Conservation (phyloP, 2,888 invertebrate species). For the Leucozona laternaria region DNA sequence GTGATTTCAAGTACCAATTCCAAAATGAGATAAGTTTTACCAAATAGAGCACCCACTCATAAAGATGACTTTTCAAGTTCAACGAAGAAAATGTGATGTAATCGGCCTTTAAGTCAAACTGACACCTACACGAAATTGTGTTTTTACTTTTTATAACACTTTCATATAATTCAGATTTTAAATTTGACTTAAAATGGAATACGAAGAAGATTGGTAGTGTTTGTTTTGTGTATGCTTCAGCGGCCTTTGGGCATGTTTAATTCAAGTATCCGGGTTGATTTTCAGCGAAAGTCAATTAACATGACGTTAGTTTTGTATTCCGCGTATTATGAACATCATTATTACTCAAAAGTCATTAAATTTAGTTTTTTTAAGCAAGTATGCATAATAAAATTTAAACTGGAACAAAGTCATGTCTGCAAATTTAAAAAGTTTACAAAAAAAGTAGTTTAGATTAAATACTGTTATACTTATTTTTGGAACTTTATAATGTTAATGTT, state of each 20-base stretch:
- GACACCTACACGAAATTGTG: neutral
- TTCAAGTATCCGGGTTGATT: constrained; percentile 5
- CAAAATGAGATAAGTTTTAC: neutral
- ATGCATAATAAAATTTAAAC: neutral
- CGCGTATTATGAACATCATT: neutral
- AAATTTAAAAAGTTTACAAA: no score
- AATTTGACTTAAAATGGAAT: neutral
- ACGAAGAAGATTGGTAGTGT: neutral
- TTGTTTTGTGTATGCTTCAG: neutral
- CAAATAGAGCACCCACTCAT: constrained; percentile 16
- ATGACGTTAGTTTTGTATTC: neutral
- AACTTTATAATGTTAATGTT: no score
- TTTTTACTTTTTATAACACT: constrained; percentile 6
- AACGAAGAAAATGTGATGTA: constrained; percentile 23
- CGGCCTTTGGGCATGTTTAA: neutral
- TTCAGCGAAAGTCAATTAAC: constrained; percentile 7
- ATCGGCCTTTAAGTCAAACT: neutral
- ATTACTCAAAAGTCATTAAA: neutral
- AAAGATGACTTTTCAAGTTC: constrained; percentile 30
- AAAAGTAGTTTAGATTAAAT: no score
- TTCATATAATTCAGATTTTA: neutral
- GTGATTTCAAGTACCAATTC: neutral
- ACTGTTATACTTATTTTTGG: no score
- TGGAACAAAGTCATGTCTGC: neutral
- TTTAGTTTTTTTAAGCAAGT: neutral